These are phyloP conservation scores for Microcebus ravelobensis DNA, from an alignment of 2,113 vertebrate species.

Conservation along the genomic window DNA sequence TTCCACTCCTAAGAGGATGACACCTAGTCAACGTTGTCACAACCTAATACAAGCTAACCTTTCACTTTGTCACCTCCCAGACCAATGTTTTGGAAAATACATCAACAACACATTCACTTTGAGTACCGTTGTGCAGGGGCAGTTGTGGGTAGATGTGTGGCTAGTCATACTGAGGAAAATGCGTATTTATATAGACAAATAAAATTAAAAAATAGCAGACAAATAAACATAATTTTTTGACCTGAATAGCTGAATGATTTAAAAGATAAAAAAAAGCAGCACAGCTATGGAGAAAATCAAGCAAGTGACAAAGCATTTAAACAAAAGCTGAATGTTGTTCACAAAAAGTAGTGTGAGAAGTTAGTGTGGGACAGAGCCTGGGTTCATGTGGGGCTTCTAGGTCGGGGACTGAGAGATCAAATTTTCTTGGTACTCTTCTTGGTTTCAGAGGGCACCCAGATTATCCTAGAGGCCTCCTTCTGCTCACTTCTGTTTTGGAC, in stretches of 20 bases:
- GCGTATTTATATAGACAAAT: background rate
- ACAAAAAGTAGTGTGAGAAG: background rate
- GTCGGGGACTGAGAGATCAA: background rate
- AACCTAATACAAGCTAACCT: background rate
- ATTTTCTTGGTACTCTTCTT: background rate
- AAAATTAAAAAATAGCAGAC: background rate
- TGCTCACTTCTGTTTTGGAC: background rate
- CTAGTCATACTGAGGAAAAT: background rate
- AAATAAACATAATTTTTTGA: background rate
- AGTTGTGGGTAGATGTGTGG: background rate
- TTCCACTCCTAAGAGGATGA: background rate
- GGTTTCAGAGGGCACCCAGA: background rate
- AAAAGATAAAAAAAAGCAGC: background rate
- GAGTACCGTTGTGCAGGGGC: background rate
- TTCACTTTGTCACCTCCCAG: slow-evolving; percentile 22
- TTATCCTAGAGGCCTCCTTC: background rate
- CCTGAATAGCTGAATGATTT: background rate
- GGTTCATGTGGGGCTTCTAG: background rate
- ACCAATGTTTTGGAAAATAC: background rate
- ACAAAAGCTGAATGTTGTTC: background rate
- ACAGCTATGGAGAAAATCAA: background rate
- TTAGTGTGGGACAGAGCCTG: background rate
- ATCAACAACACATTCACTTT: background rate
- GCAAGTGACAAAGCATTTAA: background rate
- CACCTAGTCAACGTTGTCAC: slow-evolving; percentile 19